These are phyloP conservation scores for Charaxes varanes DNA, from an alignment of 1,140 invertebrate genomes.

Conservation along the genomic window DNA sequence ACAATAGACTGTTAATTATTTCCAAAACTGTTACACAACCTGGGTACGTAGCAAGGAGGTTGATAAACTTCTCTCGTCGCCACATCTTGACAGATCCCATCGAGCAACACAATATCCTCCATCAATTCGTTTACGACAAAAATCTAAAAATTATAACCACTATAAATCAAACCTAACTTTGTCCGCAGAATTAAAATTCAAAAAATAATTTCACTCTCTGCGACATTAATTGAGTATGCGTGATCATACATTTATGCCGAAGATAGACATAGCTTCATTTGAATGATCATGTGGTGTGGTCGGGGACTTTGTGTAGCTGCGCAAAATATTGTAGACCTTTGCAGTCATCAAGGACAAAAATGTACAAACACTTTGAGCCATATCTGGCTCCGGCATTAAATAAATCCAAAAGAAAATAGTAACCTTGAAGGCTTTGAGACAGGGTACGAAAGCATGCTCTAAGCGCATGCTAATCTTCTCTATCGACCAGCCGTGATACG, in stretches of 20 bases:
- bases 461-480: constrained; percentile 56
- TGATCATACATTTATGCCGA: too few species aligned
- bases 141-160: constrained; percentile 28
- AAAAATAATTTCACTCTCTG: not conserved
- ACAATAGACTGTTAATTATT: too few species aligned
- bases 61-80: constrained; percentile 56
- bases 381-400: not conserved
- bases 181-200: not conserved
- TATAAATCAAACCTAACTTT: too few species aligned
- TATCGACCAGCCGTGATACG: constrained; percentile 48
- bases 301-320: too few species aligned
- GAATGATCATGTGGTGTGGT: too few species aligned
- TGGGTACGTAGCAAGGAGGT: constrained; percentile 58
- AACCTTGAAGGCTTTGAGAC: constrained; percentile 60
- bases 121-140: constrained; percentile 61
- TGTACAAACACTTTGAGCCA: not conserved
- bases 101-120: constrained; percentile 60
- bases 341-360: not conserved
- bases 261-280: too few species aligned
- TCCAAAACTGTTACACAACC: too few species aligned
- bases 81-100: constrained; percentile 59
- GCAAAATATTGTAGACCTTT: not conserved
- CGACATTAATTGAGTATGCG: too few species aligned
- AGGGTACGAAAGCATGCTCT: constrained; percentile 61
- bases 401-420: not conserved